These are phyloP conservation scores for Catalaphyllia jardinei DNA, from an alignment of 64 coral and sea anemone genomes.

Conservation along the genomic window DNA sequence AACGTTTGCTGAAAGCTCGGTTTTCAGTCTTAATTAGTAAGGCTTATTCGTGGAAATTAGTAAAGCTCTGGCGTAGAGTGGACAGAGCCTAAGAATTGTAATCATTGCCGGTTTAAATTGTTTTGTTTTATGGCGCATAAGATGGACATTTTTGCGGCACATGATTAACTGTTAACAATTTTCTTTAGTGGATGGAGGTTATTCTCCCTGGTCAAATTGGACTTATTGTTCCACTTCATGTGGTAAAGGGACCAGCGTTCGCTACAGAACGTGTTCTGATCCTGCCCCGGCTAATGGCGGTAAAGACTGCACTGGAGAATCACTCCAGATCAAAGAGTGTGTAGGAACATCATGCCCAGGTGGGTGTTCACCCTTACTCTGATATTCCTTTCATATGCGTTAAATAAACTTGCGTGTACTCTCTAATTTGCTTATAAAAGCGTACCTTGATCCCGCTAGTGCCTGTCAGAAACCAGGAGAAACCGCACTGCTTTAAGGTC, in stretches of 20 bases:
- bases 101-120: not conserved
- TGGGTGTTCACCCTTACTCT: not conserved
- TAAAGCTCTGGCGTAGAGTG: too few species aligned
- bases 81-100: too few species aligned
- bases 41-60: too few species aligned
- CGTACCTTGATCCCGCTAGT: too few species aligned
- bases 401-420: too few species aligned
- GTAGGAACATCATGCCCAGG: constrained; percentile 30
- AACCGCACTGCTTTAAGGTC: too few species aligned
- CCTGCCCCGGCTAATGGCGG: constrained; percentile 43
- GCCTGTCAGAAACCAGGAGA: too few species aligned
- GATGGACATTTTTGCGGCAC: too few species aligned
- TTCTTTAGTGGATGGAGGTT: constrained; percentile 43
- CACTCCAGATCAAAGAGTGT: not conserved
- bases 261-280: constrained; percentile 46
- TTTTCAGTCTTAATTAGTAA: too few species aligned
- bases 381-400: not conserved
- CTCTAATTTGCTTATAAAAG: too few species aligned
- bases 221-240: constrained; percentile 45
- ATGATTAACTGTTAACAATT: not conserved
- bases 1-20: too few species aligned
- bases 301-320: constrained; percentile 3
- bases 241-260: constrained; percentile 22
- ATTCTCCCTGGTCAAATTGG: constrained; percentile 46
- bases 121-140: not conserved